Percentiles rank a stretch among this genome's conserved stretches.
These are phyloP conservation scores for Agrochola circellaris DNA, from an alignment of 2,888 invertebrate species.

Conservation along the genomic window DNA sequence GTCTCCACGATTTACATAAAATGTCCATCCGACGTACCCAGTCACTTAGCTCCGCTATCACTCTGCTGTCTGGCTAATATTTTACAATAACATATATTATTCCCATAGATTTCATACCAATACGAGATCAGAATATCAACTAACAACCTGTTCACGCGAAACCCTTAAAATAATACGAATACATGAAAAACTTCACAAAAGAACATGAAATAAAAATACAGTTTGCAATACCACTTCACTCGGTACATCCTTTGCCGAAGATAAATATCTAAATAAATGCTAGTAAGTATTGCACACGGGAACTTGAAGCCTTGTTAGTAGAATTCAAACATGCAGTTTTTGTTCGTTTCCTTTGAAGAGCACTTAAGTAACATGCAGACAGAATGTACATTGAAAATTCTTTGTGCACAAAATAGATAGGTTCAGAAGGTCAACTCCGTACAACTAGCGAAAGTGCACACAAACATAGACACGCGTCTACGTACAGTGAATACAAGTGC, in stretches of 20 bases:
- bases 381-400: conserved; percentile 17
- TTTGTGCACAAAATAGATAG: background rate
- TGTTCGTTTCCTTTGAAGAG: conserved; percentile 39
- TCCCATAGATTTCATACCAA: too few species aligned
- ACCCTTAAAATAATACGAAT: background rate
- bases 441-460: background rate
- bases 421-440: background rate
- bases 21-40: background rate
- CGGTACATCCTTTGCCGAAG: background rate
- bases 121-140: background rate
- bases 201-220: conserved; percentile 4
- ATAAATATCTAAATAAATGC: conserved; percentile 21
- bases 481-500: too few species aligned
- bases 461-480: background rate
- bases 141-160: background rate
- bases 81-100: background rate
- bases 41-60: background rate
- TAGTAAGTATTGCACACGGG: conserved; percentile 15
- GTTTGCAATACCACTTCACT: background rate
- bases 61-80: background rate
- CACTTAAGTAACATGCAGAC: conserved; percentile 31
- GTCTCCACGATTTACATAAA: background rate
- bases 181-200: background rate
- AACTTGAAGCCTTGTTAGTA: conserved; percentile 39
- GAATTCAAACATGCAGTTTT: conserved; percentile 30